Conservation (phyloP, 2,113 vertebrate species). For the Oryzias celebensis region DNA sequence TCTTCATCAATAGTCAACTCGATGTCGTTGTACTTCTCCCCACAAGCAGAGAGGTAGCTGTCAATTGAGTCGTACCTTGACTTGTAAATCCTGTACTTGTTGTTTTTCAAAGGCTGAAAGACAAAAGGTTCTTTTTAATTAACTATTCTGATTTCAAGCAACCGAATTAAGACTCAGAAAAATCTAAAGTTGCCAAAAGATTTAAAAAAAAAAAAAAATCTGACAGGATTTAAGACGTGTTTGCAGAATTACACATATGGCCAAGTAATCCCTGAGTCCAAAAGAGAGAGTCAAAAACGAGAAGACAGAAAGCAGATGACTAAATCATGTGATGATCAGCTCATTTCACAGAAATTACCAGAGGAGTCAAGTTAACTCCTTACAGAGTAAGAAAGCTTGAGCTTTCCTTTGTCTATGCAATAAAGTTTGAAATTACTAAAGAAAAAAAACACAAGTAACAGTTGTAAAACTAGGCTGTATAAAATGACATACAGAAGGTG, state of each 20-base stretch:
- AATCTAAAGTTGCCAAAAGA: too few relatives aligned
- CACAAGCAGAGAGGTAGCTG: slow-evolving; percentile 94
- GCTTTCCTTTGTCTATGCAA: too few relatives aligned
- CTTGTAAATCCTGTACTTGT: slow-evolving; percentile 94
- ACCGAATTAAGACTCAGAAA: too few relatives aligned
- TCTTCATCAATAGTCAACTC: slow-evolving; percentile 93
- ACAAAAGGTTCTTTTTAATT: slow-evolving; percentile 3
- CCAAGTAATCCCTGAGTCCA: background rate
- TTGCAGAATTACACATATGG: too few relatives aligned
- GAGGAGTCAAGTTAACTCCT: too few relatives aligned
- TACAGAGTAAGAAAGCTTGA: background rate
- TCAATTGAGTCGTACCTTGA: slow-evolving; percentile 98
- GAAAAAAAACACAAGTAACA: background rate
- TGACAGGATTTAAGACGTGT: too few relatives aligned
- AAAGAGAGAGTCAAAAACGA: background rate
- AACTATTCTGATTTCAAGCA: too few relatives aligned
- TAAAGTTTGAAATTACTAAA: background rate
- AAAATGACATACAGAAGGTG: too few relatives aligned
- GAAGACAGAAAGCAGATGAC: too few relatives aligned
- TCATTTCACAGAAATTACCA: too few relatives aligned
- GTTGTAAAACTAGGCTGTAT: background rate
- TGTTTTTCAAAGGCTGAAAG: slow-evolving; percentile 91
- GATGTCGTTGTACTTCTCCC: slow-evolving; percentile 98
- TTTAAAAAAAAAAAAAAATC: too few relatives aligned
- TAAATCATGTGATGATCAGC: too few relatives aligned